Base-by-base conservation (phyloP, 2,888 invertebrate genomes). In the Ormia ochracea region DNA sequence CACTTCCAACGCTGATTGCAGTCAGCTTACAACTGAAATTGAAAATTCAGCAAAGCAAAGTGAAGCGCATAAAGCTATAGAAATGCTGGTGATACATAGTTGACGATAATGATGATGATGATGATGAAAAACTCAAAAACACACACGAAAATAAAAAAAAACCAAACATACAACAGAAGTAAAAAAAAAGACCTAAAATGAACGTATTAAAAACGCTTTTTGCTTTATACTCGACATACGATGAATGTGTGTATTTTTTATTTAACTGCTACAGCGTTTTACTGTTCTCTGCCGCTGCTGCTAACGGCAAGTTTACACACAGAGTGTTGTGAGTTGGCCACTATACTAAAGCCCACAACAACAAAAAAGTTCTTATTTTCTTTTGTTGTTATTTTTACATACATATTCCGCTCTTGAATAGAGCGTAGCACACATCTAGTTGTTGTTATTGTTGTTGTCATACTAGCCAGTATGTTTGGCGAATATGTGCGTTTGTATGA, bases 21-120 rank as follows among this genome's bases (percentile, higher is more conserved):
- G 87, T 87, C 87, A 86, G 87, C 87, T 87, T 87, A 87, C 87
- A 87, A 87, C 87, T 87, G 85, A 87, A 80, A 87, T 87, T 87
- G 87, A 87, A 87, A 87, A 87, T 87, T 87, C 86, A 87, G 87
- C 87, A 86, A 85, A 87, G 87, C 87, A 87, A 84, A 85, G 86
- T 85, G 85, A 86, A 87, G 86, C 87, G 85, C 85, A 81, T 79
- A 78, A 68, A 70, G 56, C 81, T 52, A 56, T 80, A 78, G 79
- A 68, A 75, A 75, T 66, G 81, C 72, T 75, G 78, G 61, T 59
- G 70, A 68, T 72, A 72, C 61, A 63, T 14, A 56, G 50, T 48
- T 28, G 63, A 65, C 66, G 81, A 78, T 66, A 73, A 70, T 76
- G 70, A 65, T 66, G 76, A 70, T 76, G 70, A 65, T 76, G 79